These are phyloP conservation scores for Contarinia nasturtii DNA, from an alignment of 1,140 invertebrate genomes.

Conservation along the genomic window DNA sequence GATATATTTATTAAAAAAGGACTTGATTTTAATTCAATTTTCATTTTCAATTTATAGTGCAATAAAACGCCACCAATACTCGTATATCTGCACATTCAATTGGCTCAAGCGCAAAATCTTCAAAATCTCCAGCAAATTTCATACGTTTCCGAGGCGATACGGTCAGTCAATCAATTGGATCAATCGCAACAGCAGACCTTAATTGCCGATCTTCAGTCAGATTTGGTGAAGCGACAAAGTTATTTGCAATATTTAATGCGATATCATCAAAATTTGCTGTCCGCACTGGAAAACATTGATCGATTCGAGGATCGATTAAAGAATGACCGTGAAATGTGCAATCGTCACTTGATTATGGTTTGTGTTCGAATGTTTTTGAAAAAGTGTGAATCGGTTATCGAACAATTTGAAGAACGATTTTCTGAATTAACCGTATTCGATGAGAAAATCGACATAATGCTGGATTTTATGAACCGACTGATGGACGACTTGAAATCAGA, in stretches of 20 bases:
- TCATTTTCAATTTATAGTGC: slow-evolving; percentile 6
- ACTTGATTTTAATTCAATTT: not conserved
- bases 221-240: slow-evolving; percentile 55
- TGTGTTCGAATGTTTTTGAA: slow-evolving; percentile 67
- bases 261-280: slow-evolving; percentile 62
- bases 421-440: slow-evolving; percentile 51
- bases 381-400: slow-evolving; percentile 40
- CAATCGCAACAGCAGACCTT: slow-evolving; percentile 54
- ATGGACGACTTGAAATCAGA: slow-evolving; percentile 14
- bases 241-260: slow-evolving; percentile 74
- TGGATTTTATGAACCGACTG: slow-evolving; percentile 36
- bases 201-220: slow-evolving; percentile 56
- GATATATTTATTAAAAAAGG: no score
- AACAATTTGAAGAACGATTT: slow-evolving; percentile 58
- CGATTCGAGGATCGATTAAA: slow-evolving; percentile 43
- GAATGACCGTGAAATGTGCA: slow-evolving; percentile 51
- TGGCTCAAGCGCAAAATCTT: slow-evolving; percentile 75
- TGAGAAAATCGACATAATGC: slow-evolving; percentile 58
- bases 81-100: slow-evolving; percentile 50
- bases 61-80: slow-evolving; percentile 17
- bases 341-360: slow-evolving; percentile 57
- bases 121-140: slow-evolving; percentile 58
- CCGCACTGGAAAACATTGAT: slow-evolving; percentile 60
- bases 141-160: slow-evolving; percentile 55
- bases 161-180: slow-evolving; percentile 60